These are phyloP conservation scores for Gila robusta DNA, from an alignment of 2,797 vertebrate genomes.

Conservation along the genomic window DNA sequence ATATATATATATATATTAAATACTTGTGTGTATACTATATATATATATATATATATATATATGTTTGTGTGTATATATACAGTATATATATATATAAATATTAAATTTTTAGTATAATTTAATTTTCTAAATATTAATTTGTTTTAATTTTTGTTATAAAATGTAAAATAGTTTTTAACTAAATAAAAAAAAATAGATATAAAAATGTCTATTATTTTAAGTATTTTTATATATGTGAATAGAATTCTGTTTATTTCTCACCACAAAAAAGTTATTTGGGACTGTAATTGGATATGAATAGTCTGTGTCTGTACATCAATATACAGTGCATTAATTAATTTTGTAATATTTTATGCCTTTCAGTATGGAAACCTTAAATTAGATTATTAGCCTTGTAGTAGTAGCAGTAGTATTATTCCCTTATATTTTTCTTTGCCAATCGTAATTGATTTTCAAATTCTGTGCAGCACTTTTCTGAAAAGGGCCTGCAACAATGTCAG, in stretches of 20 bases:
- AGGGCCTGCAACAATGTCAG: conserved; percentile 74
- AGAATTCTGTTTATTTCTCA: not conserved
- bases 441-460: not conserved
- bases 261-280: not conserved
- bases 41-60: too few species aligned
- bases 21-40: too few species aligned
- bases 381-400: not conserved
- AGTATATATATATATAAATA: too few species aligned
- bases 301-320: not conserved
- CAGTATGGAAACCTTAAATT: not conserved
- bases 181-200: not conserved
- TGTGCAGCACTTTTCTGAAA: conserved; percentile 20
- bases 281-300: not conserved
- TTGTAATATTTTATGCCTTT: not conserved
- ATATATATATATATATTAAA: too few species aligned
- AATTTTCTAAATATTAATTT: not conserved
- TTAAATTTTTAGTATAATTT: too few species aligned
- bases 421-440: not conserved
- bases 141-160: not conserved
- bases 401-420: not conserved
- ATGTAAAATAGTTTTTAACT: not conserved
- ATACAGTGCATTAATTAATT: not conserved
- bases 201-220: not conserved
- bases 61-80: too few species aligned
- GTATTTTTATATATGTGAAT: not conserved